These are phyloP conservation scores for Aphaenogaster ashmeadi DNA, from an alignment of 1,140 invertebrate species.

Conservation along the genomic window DNA sequence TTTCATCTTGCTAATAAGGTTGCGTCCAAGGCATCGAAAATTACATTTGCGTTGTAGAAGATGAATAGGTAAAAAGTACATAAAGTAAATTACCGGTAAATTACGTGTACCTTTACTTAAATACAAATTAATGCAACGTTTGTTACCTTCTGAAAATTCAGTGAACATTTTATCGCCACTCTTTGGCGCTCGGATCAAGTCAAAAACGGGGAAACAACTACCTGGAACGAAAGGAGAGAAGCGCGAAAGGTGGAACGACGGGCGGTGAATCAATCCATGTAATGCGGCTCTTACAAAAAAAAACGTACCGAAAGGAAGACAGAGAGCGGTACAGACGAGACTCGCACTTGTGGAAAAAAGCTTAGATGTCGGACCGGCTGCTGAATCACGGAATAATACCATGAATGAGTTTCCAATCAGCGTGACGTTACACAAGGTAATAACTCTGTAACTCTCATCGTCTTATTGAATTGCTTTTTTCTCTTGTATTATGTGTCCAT, in stretches of 20 bases:
- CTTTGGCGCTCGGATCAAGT: slow-evolving; percentile 16
- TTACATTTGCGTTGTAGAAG: not conserved
- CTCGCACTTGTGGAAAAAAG: slow-evolving; percentile 59
- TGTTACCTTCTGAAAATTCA: slow-evolving; percentile 18
- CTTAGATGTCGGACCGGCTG: slow-evolving; percentile 50
- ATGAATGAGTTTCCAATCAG: slow-evolving; percentile 72
- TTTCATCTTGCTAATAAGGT: not conserved
- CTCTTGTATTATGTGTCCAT: not conserved
- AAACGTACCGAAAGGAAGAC: slow-evolving; percentile 50
- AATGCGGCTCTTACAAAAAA: slow-evolving; percentile 32
- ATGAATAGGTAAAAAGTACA: not conserved
- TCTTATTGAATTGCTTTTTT: slow-evolving; percentile 36
- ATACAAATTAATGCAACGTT: not conserved
- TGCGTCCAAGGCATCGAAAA: not conserved
- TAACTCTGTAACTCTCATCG: slow-evolving; percentile 39
- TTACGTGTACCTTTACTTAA: not conserved
- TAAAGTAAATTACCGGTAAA: slow-evolving; percentile 15
- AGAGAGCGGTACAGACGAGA: slow-evolving; percentile 48
- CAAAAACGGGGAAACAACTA: slow-evolving; percentile 63
- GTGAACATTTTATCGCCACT: slow-evolving; percentile 5
- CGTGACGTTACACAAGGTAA: slow-evolving; percentile 65
- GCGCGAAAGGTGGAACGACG: slow-evolving; percentile 65
- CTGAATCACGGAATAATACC: slow-evolving; percentile 76
- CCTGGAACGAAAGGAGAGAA: slow-evolving; percentile 65
- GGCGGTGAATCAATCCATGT: slow-evolving; percentile 57